Conservation (phyloP, 2,888 invertebrate species). For the Protodeltote pygarga region DNA sequence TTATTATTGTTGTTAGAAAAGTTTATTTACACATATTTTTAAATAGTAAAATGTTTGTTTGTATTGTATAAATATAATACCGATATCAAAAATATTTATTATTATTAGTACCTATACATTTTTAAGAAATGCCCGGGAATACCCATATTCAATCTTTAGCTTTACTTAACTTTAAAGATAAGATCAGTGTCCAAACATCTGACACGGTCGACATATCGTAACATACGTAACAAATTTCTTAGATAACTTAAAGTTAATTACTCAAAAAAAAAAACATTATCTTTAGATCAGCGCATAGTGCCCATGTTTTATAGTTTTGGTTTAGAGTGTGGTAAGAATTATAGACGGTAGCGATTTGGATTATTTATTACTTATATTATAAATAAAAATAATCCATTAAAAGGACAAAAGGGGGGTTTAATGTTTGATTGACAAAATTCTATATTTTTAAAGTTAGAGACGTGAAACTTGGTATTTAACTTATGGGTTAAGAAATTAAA, state of each 20-base stretch:
- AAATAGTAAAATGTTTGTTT: too few species aligned
- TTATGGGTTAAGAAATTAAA: too few species aligned
- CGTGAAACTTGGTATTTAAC: too few species aligned
- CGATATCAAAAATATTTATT: too few species aligned
- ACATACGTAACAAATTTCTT: slow-evolving; percentile 37
- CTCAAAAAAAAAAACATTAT: slow-evolving; percentile 66
- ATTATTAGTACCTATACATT: too few species aligned
- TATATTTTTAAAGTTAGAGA: too few species aligned
- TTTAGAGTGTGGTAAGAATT: slow-evolving; percentile 28
- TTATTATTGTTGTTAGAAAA: too few species aligned
- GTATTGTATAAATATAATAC: too few species aligned
- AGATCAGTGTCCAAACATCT: slow-evolving; percentile 5
- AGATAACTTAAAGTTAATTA: slow-evolving; percentile 62
- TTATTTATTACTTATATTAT: neutral
- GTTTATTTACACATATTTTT: too few species aligned
- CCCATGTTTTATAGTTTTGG: slow-evolving; percentile 57
- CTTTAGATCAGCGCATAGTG: slow-evolving; percentile 61
- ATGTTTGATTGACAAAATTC: too few species aligned
- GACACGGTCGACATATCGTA: slow-evolving; percentile 12
- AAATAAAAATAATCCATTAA: too few species aligned
- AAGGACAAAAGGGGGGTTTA: too few species aligned
- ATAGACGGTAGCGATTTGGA: slow-evolving; percentile 48
- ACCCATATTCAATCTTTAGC: neutral
- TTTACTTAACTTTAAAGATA: slow-evolving; percentile 3
- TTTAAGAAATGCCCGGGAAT: neutral